Evolutionary conservation across 1,140 invertebrate genomes (phyloP), one percentile per base, ranked within the genome.

Genomic region (Calosoma granatense): DNA sequence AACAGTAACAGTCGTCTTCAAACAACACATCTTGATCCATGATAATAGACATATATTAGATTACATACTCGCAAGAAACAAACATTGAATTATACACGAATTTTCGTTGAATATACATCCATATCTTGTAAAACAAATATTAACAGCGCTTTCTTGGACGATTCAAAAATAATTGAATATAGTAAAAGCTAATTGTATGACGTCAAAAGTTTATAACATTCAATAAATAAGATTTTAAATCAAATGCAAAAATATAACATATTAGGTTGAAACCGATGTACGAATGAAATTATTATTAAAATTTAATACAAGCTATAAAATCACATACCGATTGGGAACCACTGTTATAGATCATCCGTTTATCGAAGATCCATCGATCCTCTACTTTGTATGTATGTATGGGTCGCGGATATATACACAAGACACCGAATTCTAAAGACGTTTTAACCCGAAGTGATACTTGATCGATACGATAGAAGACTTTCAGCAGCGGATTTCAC

Each of bases 391-490:
- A n/a, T n/a, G 26, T 9, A 9, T 36, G 26, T 36, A 36, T 36
- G 6, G 26, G n/a, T 36, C 26, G 26, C 26, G 26, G 6, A 36
- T 36, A n/a, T 36, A n/a, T 36, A 36, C 26, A 36, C 26, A 36
- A n/a, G 26, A n/a, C 26, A 39, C 54, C 54, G 54, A 22, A 36
- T 55, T 55, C 54, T 55, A 55, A 36, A 55, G 54, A 39, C 23
- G 54, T 55, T 55, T 55, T 55, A 55, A 55, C 22, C 54, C 17
- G 22, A 6, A n/a, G 6, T 36, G 26, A 36, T 36, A 36, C 26
- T 36, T 36, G 26, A 36, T 36, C 26, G 26, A 36, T 36, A 6
- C 26, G 26, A 36, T 36, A 36, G 26, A 36, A 36, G 26, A n/a
- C n/a, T 36, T 36, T 36, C 26, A 36, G 26, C 26, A n/a, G 26